phyloP scores from a whole-genome alignment of 1,140 invertebrate species.

The Thaumetopoea pityocampa region DNA sequence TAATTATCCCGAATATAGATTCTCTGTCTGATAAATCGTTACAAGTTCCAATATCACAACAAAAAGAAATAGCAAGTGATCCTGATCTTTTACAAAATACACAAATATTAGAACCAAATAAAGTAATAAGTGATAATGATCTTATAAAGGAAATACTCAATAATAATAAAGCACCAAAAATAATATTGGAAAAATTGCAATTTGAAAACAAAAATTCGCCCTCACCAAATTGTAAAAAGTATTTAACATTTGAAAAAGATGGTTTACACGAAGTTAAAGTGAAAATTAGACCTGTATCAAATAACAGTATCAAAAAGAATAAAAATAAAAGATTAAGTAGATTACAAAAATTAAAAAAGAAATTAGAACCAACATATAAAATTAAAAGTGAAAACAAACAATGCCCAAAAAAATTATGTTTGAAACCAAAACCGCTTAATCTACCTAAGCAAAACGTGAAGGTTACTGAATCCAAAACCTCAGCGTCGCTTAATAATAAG shows the following conservation, averaged over 20 bases:
- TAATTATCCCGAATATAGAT: too few relatives aligned
- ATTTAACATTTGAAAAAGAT: slow-evolving; percentile 16
- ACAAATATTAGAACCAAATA: too few relatives aligned
- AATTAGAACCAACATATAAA: slow-evolving; percentile 47
- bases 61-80: too few relatives aligned
- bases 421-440: slow-evolving; percentile 18
- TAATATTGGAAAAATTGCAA: too few relatives aligned
- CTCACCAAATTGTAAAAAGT: too few relatives aligned
- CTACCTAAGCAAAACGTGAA: slow-evolving; percentile 14
- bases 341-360: slow-evolving; percentile 43
- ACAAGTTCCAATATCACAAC: too few relatives aligned
- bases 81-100: too few relatives aligned
- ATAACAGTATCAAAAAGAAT: slow-evolving; percentile 5
- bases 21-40: too few relatives aligned
- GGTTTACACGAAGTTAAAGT: background rate
- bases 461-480: slow-evolving; percentile 15
- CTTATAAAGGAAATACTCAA: too few relatives aligned
- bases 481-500: slow-evolving; percentile 35
- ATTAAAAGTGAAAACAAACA: slow-evolving; percentile 27
- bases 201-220: too few relatives aligned
- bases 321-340: slow-evolving; percentile 39
- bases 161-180: too few relatives aligned
- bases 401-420: slow-evolving; percentile 19
- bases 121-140: too few relatives aligned
- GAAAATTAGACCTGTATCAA: background rate